Evolutionary conservation across 2,113 vertebrate species (phyloP).

Genomic region (Prochilodus magdalenae): DNA sequence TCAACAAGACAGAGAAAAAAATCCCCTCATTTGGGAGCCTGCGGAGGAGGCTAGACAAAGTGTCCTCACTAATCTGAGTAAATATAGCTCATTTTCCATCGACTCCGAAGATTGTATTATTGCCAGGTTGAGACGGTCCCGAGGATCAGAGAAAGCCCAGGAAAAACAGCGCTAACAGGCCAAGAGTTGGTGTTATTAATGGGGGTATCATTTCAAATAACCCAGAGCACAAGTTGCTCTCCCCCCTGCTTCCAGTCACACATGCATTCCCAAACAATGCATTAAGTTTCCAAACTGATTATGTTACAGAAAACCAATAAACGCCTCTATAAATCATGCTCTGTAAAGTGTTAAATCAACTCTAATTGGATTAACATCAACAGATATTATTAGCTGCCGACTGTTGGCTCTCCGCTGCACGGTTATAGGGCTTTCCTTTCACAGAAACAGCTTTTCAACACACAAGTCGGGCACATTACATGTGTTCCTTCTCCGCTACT

Average conservation of each 20-base stretch:
- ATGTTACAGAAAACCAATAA: slow-evolving; percentile 87
- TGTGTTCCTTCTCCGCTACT: slow-evolving; percentile 26
- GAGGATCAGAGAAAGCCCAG: slow-evolving; percentile 56
- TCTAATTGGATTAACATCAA: slow-evolving; percentile 86
- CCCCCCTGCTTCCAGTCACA: slow-evolving; percentile 79
- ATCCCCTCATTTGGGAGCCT: slow-evolving; percentile 77
- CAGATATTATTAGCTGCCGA: slow-evolving; percentile 81
- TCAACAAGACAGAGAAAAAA: slow-evolving; percentile 78
- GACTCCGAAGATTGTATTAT: slow-evolving; percentile 86
- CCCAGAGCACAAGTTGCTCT: slow-evolving; percentile 78
- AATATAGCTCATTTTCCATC: slow-evolving; percentile 84
- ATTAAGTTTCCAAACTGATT: slow-evolving; percentile 86
- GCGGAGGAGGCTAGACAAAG: slow-evolving; percentile 75
- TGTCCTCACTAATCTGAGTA: slow-evolving; percentile 82
- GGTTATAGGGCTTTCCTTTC: slow-evolving; percentile 73
- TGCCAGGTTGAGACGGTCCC: slow-evolving; percentile 69
- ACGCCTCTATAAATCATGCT: slow-evolving; percentile 86
- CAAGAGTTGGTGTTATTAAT: slow-evolving; percentile 78
- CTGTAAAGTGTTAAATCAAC: slow-evolving; percentile 87
- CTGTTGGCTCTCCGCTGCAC: slow-evolving; percentile 76
- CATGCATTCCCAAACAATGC: slow-evolving; percentile 86
- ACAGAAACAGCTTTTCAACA: slow-evolving; percentile 67
- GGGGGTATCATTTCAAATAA: slow-evolving; percentile 85
- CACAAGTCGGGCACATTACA: slow-evolving; percentile 41
- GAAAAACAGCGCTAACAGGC: slow-evolving; percentile 57